These are phyloP conservation scores for Takifugu bimaculatus DNA, from an alignment of 2,113 vertebrate genomes.

Conservation along the genomic window DNA sequence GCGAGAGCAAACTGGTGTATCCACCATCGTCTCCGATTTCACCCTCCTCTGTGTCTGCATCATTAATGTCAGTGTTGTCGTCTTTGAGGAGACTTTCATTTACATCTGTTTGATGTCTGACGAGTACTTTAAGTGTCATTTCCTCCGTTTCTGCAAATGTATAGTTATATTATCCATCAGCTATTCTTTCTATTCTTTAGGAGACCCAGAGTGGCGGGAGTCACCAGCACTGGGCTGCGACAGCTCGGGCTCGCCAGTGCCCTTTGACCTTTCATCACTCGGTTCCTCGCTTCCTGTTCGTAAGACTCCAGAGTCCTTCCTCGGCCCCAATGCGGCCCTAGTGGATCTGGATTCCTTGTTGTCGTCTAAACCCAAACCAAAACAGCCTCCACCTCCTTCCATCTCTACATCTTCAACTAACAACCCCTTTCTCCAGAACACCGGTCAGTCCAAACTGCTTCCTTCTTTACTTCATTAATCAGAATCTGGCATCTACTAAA, in stretches of 20 bases:
- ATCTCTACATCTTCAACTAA: slow-evolving; percentile 76
- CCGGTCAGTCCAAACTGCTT: slow-evolving; percentile 60
- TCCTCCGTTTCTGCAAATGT: not conserved
- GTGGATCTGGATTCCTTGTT: slow-evolving; percentile 88
- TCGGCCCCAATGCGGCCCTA: slow-evolving; percentile 87
- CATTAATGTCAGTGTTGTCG: too few species aligned
- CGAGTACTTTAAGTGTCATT: too few species aligned
- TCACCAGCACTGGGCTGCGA: slow-evolving; percentile 60
- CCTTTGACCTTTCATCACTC: slow-evolving; percentile 80
- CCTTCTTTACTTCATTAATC: too few species aligned
- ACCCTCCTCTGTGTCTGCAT: too few species aligned
- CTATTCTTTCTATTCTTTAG: slow-evolving; percentile 27
- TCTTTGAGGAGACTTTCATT: too few species aligned
- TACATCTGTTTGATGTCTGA: too few species aligned
- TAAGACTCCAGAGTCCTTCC: slow-evolving; percentile 89
- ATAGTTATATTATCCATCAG: not conserved
- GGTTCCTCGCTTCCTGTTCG: slow-evolving; percentile 80
- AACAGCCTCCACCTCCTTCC: slow-evolving; percentile 73
- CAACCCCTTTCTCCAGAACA: slow-evolving; percentile 85
- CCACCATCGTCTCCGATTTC: slow-evolving; percentile 30
- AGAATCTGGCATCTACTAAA: too few species aligned
- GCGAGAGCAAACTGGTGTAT: slow-evolving; percentile 10
- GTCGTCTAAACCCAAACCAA: slow-evolving; percentile 81
- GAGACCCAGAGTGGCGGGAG: slow-evolving; percentile 68
- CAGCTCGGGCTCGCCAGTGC: slow-evolving; percentile 74